phyloP scores from a whole-genome alignment of 2,888 invertebrate species.

The Scaptomyza flava region DNA sequence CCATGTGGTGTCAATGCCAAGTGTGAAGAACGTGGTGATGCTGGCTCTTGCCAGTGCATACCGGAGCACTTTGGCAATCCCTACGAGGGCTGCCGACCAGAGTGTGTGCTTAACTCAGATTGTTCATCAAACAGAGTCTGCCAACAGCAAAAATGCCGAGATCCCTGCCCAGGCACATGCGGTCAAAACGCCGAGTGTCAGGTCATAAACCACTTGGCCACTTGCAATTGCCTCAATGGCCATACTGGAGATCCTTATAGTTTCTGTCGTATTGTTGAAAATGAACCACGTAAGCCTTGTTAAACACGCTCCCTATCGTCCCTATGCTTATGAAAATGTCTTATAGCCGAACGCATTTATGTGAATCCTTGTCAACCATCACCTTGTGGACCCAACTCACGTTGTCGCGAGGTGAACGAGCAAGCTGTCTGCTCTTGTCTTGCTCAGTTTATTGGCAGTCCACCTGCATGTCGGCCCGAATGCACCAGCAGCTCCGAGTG shows the following conservation, averaged over 20 bases:
- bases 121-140: conserved; percentile 89
- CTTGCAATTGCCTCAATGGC: conserved; percentile 87
- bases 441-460: conserved; percentile 87
- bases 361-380: conserved; percentile 90
- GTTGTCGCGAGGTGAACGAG: conserved; percentile 89
- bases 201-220: conserved; percentile 88
- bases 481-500: conserved; percentile 91
- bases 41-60: conserved; percentile 90
- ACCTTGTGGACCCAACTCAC: conserved; percentile 93
- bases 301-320: neutral
- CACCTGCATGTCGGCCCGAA: conserved; percentile 88
- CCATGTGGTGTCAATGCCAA: conserved; percentile 88
- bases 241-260: conserved; percentile 89
- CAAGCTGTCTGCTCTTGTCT: conserved; percentile 90
- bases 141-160: conserved; percentile 87
- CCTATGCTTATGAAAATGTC: conserved; percentile 3
- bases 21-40: conserved; percentile 89
- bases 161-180: conserved; percentile 88
- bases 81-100: conserved; percentile 89
- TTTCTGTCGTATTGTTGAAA: conserved; percentile 85
- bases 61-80: conserved; percentile 91
- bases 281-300: conserved; percentile 85
- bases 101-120: conserved; percentile 88
- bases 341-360: conserved; percentile 84
- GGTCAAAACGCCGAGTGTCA: conserved; percentile 88